phyloP scores from a whole-genome alignment of 2,113 vertebrate species.

The Pachyramphus minor region DNA sequence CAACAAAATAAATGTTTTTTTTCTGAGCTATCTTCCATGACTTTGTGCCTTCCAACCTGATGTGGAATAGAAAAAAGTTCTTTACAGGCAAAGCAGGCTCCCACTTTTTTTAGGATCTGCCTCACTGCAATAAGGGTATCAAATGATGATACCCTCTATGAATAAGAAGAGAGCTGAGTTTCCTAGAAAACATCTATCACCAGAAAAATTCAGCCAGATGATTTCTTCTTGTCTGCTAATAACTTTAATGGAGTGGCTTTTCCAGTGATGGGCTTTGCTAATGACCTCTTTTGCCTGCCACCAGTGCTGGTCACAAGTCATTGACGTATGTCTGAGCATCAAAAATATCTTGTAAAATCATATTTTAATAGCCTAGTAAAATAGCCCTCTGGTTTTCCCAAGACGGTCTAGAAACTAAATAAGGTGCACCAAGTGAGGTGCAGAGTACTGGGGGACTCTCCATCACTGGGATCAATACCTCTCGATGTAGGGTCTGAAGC shows the following conservation, averaged over 20 bases:
- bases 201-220: background rate
- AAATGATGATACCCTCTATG: background rate
- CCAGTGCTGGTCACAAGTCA: background rate
- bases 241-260: accelerated
- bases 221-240: background rate
- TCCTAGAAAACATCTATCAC: background rate
- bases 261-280: background rate
- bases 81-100: background rate
- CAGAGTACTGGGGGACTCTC: background rate
- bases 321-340: background rate
- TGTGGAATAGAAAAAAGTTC: background rate
- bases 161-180: background rate
- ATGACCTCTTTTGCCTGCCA: background rate
- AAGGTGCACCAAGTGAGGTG: background rate
- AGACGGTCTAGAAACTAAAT: background rate
- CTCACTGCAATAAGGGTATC: background rate
- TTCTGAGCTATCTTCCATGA: background rate
- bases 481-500: background rate
- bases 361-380: background rate
- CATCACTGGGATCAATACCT: background rate
- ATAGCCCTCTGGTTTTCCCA: background rate
- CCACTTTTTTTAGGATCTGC: background rate
- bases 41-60: background rate
- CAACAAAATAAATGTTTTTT: background rate
- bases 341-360: background rate